These are phyloP conservation scores for Deroplatys truncata DNA, from an alignment of 2,888 invertebrate species.

Conservation along the genomic window DNA sequence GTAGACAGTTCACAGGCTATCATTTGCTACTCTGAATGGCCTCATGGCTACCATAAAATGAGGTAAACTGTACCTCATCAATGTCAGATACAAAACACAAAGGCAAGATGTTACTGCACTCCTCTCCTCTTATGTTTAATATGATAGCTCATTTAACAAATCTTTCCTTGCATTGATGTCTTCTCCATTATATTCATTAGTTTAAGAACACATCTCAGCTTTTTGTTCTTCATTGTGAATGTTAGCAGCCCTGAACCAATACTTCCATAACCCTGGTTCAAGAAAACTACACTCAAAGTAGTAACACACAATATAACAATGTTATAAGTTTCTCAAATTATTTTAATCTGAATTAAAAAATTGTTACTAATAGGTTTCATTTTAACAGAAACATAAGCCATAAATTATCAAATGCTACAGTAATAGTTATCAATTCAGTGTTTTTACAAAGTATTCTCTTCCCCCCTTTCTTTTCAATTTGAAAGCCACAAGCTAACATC, in stretches of 20 bases:
- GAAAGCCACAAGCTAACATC: background rate
- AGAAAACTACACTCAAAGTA: constrained; percentile 19
- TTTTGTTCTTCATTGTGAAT: background rate
- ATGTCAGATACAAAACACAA: constrained; percentile 27
- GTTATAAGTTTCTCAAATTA: background rate
- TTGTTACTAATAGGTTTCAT: background rate
- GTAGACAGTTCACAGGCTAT: background rate
- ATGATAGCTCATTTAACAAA: background rate
- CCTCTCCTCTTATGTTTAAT: constrained; percentile 12
- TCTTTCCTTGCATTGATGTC: constrained; percentile 6
- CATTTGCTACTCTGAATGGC: background rate
- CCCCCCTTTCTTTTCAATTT: background rate
- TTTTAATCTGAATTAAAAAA: background rate
- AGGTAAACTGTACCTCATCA: constrained; percentile 14
- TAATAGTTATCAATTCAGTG: background rate
- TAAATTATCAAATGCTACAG: background rate
- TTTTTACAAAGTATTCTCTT: background rate
- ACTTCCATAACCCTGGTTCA: constrained; percentile 30
- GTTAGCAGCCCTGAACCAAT: constrained; percentile 37
- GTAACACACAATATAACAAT: background rate
- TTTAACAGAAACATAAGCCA: constrained; percentile 25
- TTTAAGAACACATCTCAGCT: background rate
- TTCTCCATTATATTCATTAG: constrained; percentile 7
- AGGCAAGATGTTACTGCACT: constrained; percentile 24
- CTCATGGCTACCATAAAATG: constrained; percentile 9